Conservation (phyloP, 2,888 invertebrate genomes). For the Lamellibrachia satsuma region DNA sequence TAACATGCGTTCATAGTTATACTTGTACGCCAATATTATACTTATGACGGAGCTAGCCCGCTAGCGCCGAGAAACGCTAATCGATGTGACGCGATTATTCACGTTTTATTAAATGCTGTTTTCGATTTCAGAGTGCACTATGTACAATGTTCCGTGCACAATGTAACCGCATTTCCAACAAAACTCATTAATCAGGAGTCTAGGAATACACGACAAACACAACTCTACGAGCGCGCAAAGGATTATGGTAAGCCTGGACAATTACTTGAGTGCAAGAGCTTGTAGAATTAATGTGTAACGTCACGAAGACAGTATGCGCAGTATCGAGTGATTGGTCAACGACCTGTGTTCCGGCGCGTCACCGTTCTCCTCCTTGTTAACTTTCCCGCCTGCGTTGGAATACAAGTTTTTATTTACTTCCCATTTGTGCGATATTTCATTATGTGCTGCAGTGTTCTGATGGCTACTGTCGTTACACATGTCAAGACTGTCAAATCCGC, state of each 20-base stretch:
- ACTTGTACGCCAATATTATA: background rate
- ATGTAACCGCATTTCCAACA: background rate
- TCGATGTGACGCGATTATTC: background rate
- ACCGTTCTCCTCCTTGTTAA: background rate
- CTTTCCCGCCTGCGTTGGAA: background rate
- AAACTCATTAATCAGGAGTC: background rate
- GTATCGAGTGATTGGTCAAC: background rate
- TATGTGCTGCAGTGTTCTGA: background rate
- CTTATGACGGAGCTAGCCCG: background rate
- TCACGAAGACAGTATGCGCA: constrained; percentile 6
- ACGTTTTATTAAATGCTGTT: background rate
- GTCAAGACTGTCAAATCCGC: background rate
- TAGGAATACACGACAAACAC: background rate
- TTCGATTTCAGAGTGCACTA: background rate
- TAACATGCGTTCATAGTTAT: background rate
- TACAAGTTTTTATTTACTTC: background rate
- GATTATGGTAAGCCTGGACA: background rate
- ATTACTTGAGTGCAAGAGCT: background rate
- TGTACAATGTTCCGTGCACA: background rate
- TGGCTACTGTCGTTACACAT: background rate
- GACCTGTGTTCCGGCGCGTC: background rate
- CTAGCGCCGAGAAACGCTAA: background rate
- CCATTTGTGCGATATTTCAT: background rate
- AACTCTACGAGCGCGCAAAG: background rate
- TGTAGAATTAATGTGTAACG: background rate